Evolutionary conservation across 1,140 invertebrate species (phyloP).

Genomic region (Coptotermes formosanus): DNA sequence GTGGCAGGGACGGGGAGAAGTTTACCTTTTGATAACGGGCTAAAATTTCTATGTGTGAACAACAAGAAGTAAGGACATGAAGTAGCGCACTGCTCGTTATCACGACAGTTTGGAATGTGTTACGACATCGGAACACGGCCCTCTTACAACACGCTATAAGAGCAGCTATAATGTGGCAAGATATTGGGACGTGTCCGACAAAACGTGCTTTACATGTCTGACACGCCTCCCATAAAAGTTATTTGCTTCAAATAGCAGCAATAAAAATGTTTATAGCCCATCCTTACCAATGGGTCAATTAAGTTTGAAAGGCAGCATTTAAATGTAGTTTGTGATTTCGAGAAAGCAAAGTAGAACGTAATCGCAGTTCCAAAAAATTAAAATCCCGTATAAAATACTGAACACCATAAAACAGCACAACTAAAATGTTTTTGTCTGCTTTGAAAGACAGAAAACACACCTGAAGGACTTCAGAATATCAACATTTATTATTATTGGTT

Average conservation of each 20-base stretch:
- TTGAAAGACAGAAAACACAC: conserved; percentile 7
- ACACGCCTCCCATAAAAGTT: neutral
- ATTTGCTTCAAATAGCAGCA: conserved; percentile 16
- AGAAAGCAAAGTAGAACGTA: neutral
- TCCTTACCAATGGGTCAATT: neutral
- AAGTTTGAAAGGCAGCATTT: neutral
- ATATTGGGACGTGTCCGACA: neutral
- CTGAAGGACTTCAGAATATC: neutral
- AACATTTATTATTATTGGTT: conserved; percentile 3
- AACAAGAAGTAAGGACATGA: no score
- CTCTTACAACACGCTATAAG: no score
- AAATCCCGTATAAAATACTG: neutral
- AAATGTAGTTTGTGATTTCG: neutral
- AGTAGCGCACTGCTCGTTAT: no score
- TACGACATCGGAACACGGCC: no score
- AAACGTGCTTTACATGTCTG: neutral
- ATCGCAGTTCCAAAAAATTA: neutral
- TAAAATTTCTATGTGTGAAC: no score
- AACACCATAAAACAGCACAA: neutral
- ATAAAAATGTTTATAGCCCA: neutral
- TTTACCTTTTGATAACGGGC: no score
- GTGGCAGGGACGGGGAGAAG: no score
- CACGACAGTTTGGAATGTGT: no score
- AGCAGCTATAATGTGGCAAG: neutral
- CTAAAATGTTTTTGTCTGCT: neutral